phyloP scores from a whole-genome alignment of 2,888 invertebrate genomes.

The Crossocerus cetratus region DNA sequence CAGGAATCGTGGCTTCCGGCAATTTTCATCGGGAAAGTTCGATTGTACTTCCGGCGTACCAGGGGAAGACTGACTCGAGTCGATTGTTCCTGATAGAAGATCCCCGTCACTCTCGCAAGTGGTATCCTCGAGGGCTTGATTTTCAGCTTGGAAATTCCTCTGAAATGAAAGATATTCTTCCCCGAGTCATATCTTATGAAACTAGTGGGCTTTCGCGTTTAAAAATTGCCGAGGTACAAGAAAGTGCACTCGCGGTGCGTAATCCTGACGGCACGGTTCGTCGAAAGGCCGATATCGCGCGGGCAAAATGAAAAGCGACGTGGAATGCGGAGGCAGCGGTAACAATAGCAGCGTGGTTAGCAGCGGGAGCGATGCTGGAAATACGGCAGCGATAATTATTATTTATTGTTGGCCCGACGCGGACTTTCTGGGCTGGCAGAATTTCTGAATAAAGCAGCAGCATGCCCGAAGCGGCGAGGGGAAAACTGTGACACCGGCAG shows the following conservation, averaged over 20 bases:
- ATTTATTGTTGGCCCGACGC: conserved; percentile 8
- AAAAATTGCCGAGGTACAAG: conserved; percentile 1
- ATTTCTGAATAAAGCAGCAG: conserved; percentile 3
- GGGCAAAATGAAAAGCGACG: neutral
- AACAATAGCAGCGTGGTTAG: neutral
- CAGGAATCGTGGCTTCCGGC: conserved; percentile 24
- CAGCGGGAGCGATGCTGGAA: neutral
- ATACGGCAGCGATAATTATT: conserved; percentile 5
- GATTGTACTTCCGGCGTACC: conserved; percentile 5
- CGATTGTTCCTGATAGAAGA: conserved; percentile 21
- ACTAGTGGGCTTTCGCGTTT: too few relatives aligned
- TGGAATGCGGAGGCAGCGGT: neutral
- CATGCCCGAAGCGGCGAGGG: neutral
- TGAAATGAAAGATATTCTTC: too few relatives aligned
- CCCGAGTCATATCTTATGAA: too few relatives aligned
- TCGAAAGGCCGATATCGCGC: neutral
- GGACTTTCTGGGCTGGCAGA: neutral
- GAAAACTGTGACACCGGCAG: neutral
- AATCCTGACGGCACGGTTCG: too few relatives aligned
- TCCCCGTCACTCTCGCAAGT: too few relatives aligned
- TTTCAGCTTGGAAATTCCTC: too few relatives aligned
- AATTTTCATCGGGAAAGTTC: conserved; percentile 29
- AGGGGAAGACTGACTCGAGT: conserved; percentile 9
- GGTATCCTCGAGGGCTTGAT: too few relatives aligned
- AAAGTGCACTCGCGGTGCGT: neutral